Conservation (phyloP, 2,797 vertebrate genomes). For the Helarctos malayanus region DNA sequence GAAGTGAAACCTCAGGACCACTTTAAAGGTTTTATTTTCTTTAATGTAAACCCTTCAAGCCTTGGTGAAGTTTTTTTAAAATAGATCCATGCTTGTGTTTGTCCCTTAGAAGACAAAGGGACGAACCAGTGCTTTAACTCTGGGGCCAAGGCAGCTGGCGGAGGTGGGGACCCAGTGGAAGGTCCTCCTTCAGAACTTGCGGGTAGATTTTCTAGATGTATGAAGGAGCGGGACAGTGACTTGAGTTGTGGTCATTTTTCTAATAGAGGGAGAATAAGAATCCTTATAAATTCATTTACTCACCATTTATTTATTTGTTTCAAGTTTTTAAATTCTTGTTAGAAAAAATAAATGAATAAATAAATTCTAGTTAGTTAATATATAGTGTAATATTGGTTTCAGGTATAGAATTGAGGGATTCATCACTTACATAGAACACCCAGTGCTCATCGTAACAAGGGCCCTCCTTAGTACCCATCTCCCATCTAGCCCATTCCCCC, state of each 20-base stretch:
- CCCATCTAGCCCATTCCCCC: background rate
- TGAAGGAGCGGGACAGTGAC: background rate
- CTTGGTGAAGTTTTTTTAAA: background rate
- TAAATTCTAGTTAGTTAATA: background rate
- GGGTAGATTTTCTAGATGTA: background rate
- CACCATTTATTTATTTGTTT: background rate
- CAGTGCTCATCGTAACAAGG: background rate
- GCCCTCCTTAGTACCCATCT: background rate
- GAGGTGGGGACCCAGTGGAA: background rate
- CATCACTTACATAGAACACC: background rate
- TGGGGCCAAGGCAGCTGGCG: background rate
- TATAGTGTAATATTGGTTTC: background rate
- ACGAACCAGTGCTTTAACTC: background rate
- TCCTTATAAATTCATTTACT: background rate
- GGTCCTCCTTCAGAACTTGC: background rate
- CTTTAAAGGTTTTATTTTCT: background rate
- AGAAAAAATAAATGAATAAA: no score
- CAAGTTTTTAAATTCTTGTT: background rate
- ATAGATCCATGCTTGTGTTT: background rate
- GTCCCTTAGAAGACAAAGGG: background rate
- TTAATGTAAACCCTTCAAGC: background rate
- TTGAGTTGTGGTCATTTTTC: background rate
- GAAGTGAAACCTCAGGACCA: background rate
- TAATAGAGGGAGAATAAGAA: background rate
- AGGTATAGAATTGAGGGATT: background rate